Evolutionary conservation across 2,888 invertebrate species (phyloP).

Genomic region (Trissonchulus latispiculum): DNA sequence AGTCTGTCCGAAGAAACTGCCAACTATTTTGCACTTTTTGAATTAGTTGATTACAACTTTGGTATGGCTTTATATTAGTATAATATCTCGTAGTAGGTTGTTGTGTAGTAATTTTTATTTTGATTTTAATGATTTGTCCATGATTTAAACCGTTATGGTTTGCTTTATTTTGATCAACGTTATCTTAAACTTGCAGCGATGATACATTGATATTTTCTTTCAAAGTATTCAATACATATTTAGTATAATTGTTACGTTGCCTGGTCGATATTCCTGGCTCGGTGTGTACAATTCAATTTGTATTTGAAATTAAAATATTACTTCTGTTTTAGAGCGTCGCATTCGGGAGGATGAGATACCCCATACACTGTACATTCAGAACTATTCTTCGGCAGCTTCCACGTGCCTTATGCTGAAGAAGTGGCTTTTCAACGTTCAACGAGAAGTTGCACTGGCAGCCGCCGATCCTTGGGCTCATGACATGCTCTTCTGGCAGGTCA

Average conservation of each 20-base stretch:
- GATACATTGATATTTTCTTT: too few species aligned
- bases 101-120: too few species aligned
- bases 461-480: constrained; percentile 65
- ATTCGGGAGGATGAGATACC: constrained; percentile 85
- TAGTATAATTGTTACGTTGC: too few species aligned
- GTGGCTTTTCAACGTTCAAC: constrained; percentile 46
- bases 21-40: constrained; percentile 87
- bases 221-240: too few species aligned
- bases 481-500: constrained; percentile 47
- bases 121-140: too few species aligned
- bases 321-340: constrained; percentile 70
- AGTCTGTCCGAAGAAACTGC: constrained; percentile 67
- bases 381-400: constrained; percentile 92
- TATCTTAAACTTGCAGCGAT: too few species aligned
- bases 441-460: constrained; percentile 48
- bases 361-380: constrained; percentile 94
- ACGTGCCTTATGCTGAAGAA: constrained; percentile 70
- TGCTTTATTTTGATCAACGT: too few species aligned
- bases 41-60: constrained; percentile 92
- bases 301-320: neutral
- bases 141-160: too few species aligned
- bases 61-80: too few species aligned
- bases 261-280: too few species aligned
- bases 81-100: too few species aligned
- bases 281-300: too few species aligned